These are phyloP conservation scores for Andrena marginata DNA, from an alignment of 2,888 invertebrate genomes.

Conservation along the genomic window DNA sequence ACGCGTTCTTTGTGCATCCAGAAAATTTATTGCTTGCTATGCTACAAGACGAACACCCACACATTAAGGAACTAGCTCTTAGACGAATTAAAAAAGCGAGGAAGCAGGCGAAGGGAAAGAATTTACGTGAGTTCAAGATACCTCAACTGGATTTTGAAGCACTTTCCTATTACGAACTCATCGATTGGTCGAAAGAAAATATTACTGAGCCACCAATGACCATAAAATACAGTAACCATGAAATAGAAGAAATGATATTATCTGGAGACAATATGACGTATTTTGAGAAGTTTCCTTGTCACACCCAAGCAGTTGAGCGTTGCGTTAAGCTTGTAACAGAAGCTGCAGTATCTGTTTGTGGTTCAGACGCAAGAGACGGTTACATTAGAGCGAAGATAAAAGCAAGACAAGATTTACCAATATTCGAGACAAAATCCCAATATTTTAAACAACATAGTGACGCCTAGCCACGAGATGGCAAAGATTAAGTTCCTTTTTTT, in stretches of 20 bases:
- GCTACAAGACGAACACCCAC: background rate
- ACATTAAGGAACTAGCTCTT: background rate
- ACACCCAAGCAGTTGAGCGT: slow-evolving; percentile 22
- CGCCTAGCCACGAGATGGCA: too few relatives aligned
- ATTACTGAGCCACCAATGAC: slow-evolving; percentile 3
- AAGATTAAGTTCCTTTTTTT: too few relatives aligned
- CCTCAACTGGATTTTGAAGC: slow-evolving; percentile 11
- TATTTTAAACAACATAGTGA: too few relatives aligned
- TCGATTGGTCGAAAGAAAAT: background rate
- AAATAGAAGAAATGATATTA: background rate
- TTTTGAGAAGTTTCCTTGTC: slow-evolving; percentile 5
- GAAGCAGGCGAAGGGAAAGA: background rate
- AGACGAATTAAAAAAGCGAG: background rate
- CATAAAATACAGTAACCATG: background rate
- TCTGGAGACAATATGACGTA: background rate
- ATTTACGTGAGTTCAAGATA: background rate
- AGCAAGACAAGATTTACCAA: background rate
- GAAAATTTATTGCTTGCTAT: background rate
- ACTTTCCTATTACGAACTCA: background rate
- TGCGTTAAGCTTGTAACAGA: slow-evolving; percentile 20
- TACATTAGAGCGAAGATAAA: slow-evolving; percentile 5
- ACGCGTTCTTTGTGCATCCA: background rate
- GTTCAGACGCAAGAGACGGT: slow-evolving; percentile 20
- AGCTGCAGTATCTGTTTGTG: slow-evolving; percentile 12
- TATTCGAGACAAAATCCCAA: background rate